These are phyloP conservation scores for Tympanuchus pallidicinctus DNA, from an alignment of 2,113 vertebrate genomes.

Conservation along the genomic window DNA sequence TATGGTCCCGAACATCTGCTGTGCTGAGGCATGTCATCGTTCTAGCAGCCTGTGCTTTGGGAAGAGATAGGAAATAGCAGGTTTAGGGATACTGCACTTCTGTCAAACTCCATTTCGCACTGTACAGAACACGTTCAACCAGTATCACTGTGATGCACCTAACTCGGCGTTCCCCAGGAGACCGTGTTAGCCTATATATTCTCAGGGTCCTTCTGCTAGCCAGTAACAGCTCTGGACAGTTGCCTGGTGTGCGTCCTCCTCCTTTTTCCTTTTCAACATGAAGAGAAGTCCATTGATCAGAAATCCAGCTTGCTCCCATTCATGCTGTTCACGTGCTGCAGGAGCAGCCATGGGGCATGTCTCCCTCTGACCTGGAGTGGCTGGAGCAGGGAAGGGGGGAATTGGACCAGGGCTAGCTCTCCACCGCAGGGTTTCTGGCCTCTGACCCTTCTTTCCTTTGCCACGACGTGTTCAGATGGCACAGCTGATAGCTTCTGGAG, in stretches of 20 bases:
- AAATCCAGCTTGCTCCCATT: not conserved
- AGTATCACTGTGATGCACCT: slow-evolving; percentile 68
- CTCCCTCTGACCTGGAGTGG: fast-evolving
- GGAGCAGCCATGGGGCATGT: fast-evolving
- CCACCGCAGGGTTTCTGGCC: not conserved
- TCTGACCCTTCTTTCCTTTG: not conserved
- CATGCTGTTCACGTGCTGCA: fast-evolving
- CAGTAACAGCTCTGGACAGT: slow-evolving; percentile 53
- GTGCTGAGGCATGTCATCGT: not conserved
- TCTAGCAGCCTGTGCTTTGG: not conserved
- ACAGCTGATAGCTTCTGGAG: not conserved
- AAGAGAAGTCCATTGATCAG: not conserved
- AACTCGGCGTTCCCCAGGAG: slow-evolving; percentile 45
- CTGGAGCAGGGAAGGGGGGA: not conserved
- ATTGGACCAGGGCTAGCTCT: not conserved
- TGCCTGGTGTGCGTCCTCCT: not conserved
- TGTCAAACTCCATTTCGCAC: not conserved
- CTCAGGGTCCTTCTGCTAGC: slow-evolving; percentile 73
- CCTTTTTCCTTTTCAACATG: not conserved
- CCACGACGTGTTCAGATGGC: not conserved
- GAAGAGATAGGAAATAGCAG: slow-evolving; percentile 24
- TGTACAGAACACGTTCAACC: slow-evolving; percentile 41
- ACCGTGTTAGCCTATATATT: slow-evolving; percentile 54
- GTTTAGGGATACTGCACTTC: slow-evolving; percentile 11
- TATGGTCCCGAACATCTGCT: not conserved